Percentiles rank a stretch among this genome's conserved stretches.
Evolutionary conservation across 2,113 vertebrate genomes (phyloP).

Genomic region (Hemibagrus wyckioides): DNA sequence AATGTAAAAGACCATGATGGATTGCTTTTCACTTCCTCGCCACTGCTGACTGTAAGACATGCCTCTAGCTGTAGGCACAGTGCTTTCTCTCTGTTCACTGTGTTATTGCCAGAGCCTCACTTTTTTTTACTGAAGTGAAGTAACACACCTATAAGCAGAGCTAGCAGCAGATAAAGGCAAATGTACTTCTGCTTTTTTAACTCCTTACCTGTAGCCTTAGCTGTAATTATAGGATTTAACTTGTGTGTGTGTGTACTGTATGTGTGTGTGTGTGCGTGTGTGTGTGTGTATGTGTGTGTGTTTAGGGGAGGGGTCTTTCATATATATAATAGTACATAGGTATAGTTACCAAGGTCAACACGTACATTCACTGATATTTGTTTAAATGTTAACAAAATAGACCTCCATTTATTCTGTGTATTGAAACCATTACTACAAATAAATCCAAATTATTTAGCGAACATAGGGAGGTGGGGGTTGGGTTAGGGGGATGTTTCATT

Average conservation of each 20-base stretch:
- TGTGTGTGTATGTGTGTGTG: too few relatives aligned
- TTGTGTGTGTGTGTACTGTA: too few relatives aligned
- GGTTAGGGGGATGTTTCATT: too few relatives aligned
- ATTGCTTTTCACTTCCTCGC: constrained; percentile 54
- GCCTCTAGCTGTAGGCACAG: constrained; percentile 47
- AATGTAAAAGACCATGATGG: constrained; percentile 63
- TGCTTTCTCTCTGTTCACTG: background rate
- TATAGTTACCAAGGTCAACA: background rate
- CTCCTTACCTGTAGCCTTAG: background rate
- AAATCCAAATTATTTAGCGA: background rate
- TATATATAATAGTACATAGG: background rate
- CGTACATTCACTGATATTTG: background rate
- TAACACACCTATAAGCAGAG: background rate
- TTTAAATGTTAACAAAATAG: background rate
- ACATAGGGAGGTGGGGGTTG: too few relatives aligned
- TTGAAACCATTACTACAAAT: background rate
- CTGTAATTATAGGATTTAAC: background rate
- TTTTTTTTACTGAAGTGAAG: constrained; percentile 6
- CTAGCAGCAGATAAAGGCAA: background rate
- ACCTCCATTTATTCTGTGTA: background rate
- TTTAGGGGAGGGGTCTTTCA: too few relatives aligned
- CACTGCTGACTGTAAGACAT: constrained; percentile 37
- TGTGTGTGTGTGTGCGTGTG: too few relatives aligned
- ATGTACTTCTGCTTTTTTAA: background rate
- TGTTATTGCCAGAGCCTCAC: constrained; percentile 16